Evolutionary conservation across 1,140 invertebrate species (phyloP).

Genomic region (Saxidomus purpurata): DNA sequence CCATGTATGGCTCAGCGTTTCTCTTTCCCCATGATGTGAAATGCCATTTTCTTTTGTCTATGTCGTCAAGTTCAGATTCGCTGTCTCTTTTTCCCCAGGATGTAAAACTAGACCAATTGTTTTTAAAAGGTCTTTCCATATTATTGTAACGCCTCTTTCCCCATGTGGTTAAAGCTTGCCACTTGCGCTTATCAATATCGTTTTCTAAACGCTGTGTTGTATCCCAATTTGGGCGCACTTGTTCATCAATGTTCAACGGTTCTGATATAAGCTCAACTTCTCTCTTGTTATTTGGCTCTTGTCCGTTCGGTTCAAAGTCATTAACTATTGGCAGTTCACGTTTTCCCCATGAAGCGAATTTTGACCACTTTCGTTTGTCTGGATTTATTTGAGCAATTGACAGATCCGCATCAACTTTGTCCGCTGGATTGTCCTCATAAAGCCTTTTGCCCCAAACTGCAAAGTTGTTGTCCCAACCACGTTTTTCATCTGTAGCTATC

Average conservation of each 20-base stretch:
- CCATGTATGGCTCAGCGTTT: not conserved
- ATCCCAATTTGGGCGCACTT: not conserved
- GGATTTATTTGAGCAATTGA: slow-evolving; percentile 4
- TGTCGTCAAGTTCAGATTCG: not conserved
- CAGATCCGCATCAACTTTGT: not conserved
- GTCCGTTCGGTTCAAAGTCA: not conserved
- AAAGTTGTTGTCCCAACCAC: slow-evolving; percentile 48
- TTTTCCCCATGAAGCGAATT: slow-evolving; percentile 60
- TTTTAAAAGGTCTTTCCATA: not conserved
- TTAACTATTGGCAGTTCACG: not conserved
- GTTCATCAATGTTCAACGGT: not conserved
- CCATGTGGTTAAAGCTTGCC: slow-evolving; percentile 14
- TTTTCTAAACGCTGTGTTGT: not conserved
- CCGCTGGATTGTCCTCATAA: not conserved
- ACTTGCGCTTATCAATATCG: slow-evolving; percentile 40
- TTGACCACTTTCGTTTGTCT: slow-evolving; percentile 58
- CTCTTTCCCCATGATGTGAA: slow-evolving; percentile 38
- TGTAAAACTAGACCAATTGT: slow-evolving; percentile 50
- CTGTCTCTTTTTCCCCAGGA: slow-evolving; percentile 49
- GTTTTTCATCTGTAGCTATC: not conserved
- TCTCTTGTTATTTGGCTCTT: not conserved
- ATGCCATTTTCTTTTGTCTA: slow-evolving; percentile 38
- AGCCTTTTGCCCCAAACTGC: slow-evolving; percentile 54
- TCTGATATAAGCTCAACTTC: not conserved
- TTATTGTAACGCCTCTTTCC: slow-evolving; percentile 17